phyloP scores from a whole-genome alignment of 2,113 vertebrate species.

The Tupaia tana region DNA sequence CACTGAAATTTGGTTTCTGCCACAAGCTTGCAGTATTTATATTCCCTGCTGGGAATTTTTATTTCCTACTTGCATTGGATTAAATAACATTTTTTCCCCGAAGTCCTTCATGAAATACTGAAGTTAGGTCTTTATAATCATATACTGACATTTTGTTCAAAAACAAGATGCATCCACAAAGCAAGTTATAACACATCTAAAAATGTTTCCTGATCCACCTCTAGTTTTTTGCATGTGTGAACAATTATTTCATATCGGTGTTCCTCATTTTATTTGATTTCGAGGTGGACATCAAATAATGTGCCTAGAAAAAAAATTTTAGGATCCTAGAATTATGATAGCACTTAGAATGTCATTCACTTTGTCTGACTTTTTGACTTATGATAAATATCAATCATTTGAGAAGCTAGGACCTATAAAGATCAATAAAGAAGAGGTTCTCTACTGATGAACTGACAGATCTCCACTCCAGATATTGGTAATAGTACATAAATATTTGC shows the following conservation, averaged over 20 bases:
- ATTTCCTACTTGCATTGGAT: slow-evolving; percentile 12
- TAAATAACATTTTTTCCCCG: slow-evolving; percentile 35
- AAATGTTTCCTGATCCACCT: not conserved
- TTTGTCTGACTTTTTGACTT: not conserved
- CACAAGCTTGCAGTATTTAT: slow-evolving; percentile 17
- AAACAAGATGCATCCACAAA: slow-evolving; percentile 39
- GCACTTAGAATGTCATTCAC: not conserved
- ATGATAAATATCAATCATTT: not conserved
- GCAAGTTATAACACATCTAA: not conserved
- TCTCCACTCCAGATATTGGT: not conserved
- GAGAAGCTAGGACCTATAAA: not conserved
- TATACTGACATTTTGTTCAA: slow-evolving; percentile 45
- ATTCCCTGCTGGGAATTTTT: not conserved
- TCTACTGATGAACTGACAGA: not conserved
- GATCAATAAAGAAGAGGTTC: not conserved
- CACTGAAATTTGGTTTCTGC: not conserved
- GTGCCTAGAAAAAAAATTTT: not conserved
- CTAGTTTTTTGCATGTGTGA: not conserved
- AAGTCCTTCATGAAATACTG: slow-evolving; percentile 37
- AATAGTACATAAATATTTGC: not conserved
- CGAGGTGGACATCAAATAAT: not conserved
- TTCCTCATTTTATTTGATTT: not conserved
- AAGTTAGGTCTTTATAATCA: slow-evolving; percentile 31
- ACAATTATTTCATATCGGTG: not conserved
- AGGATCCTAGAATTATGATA: not conserved